These are phyloP conservation scores for Ceyx margarethae DNA, from an alignment of 2,113 vertebrate species.

Conservation along the genomic window DNA sequence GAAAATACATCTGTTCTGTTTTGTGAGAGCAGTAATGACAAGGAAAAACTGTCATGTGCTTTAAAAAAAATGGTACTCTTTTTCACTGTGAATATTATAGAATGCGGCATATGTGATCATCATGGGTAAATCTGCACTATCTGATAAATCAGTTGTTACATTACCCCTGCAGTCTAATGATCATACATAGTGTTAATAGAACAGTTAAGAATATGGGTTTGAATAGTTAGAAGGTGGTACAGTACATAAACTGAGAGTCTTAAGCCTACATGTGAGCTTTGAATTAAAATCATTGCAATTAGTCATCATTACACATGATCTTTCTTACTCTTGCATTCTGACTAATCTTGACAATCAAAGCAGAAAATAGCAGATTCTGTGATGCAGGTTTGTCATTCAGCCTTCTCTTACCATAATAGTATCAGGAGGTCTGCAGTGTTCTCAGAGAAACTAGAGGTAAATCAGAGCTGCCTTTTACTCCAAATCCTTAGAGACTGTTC, in stretches of 20 bases:
- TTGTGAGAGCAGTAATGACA: neutral
- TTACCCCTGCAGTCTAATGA: neutral
- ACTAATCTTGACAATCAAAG: neutral
- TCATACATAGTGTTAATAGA: neutral
- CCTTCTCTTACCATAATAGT: neutral
- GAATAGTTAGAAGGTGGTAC: neutral
- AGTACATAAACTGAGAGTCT: neutral
- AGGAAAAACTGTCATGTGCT: neutral
- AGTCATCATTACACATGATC: neutral
- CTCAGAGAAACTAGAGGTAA: neutral
- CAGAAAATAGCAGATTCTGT: neutral
- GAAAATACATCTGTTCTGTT: neutral
- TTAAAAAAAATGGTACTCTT: neutral
- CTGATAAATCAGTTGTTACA: neutral
- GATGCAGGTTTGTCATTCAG: neutral
- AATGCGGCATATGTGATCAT: neutral
- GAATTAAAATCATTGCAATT: neutral
- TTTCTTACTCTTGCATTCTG: neutral
- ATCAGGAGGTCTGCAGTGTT: neutral
- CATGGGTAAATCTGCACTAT: neutral
- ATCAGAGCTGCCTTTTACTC: neutral
- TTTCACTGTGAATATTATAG: neutral
- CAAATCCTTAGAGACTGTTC: neutral
- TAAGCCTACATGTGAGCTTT: neutral
- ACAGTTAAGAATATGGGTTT: neutral